Evolutionary conservation across 2,113 vertebrate genomes (phyloP).

Genomic region (Piaya cayana): DNA sequence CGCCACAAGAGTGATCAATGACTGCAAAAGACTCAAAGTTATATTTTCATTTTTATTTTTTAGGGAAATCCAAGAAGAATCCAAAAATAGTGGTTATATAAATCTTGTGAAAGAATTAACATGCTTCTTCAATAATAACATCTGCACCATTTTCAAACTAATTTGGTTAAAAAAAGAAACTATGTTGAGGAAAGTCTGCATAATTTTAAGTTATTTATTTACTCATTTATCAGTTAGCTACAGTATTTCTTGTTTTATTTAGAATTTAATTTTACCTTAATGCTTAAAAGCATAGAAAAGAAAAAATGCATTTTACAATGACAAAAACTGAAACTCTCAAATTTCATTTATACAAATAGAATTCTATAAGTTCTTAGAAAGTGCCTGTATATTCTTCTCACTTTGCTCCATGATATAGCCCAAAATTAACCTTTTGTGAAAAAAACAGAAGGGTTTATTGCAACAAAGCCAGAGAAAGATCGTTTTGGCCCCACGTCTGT

Average conservation of each 20-base stretch:
- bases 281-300: background rate
- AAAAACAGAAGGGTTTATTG: background rate
- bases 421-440: background rate
- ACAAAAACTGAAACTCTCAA: background rate
- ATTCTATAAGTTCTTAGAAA: background rate
- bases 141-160: background rate
- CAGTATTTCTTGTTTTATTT: background rate
- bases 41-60: background rate
- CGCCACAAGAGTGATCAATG: background rate
- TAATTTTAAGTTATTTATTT: background rate
- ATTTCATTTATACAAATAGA: background rate
- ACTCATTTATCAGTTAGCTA: background rate
- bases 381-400: background rate
- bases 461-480: background rate
- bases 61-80: background rate
- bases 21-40: background rate
- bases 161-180: background rate
- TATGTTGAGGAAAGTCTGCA: background rate
- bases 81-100: background rate
- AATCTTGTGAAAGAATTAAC: background rate
- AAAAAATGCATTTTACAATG: background rate
- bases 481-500: constrained; percentile 10
- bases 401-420: background rate
- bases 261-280: background rate
- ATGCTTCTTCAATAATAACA: background rate